Evolutionary conservation across 2,113 vertebrate species (phyloP).

Genomic region (Tragelaphus buxtoni): DNA sequence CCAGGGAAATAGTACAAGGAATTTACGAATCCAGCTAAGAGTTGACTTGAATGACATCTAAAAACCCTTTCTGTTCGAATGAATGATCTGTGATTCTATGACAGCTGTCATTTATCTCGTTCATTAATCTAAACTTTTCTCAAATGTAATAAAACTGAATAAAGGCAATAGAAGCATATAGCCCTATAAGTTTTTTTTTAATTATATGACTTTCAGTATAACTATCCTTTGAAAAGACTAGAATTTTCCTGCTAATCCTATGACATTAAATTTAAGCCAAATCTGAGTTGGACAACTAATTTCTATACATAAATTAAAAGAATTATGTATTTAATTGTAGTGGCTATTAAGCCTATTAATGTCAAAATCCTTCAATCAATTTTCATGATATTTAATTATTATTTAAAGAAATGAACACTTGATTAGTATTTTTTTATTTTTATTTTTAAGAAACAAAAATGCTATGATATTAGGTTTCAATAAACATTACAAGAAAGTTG

Average conservation of each 20-base stretch:
- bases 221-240: not conserved
- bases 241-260: not conserved
- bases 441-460: constrained; percentile 35
- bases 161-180: not conserved
- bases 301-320: constrained; percentile 24
- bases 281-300: not conserved
- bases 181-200: not conserved
- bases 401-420: not conserved
- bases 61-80: not conserved
- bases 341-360: not conserved
- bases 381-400: not conserved
- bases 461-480: not conserved
- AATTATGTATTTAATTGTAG: constrained; percentile 9
- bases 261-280: constrained; percentile 10
- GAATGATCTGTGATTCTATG: not conserved
- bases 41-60: not conserved
- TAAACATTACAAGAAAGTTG: not conserved
- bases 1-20: not conserved
- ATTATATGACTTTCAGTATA: constrained; percentile 13
- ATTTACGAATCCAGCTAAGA: not conserved
- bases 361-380: not conserved
- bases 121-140: not conserved
- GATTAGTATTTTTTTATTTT: too few species aligned
- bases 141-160: not conserved
- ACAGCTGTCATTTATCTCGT: not conserved